Evolutionary conservation across 1,140 invertebrate genomes (phyloP), one percentile per base, ranked within the genome.

Genomic region (Zaprionus nigranus): DNA sequence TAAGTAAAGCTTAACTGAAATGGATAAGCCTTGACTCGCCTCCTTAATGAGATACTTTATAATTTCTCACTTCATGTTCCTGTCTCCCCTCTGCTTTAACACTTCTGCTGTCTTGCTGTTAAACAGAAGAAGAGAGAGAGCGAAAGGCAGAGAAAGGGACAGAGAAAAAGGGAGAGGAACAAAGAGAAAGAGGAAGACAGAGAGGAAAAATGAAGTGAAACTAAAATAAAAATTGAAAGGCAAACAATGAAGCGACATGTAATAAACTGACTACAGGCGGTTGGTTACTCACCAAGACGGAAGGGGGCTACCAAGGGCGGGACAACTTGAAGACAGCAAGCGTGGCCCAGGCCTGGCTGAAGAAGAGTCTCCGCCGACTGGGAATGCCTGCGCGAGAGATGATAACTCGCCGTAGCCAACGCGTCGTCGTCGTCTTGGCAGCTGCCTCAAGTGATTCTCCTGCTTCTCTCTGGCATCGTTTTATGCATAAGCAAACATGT

Each of bases 401-500:
- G 84, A 87, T 87, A 87, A 83, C 78, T 88, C 12, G 75, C 78
- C 40, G 69, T 72, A 51, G 59, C 54, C 26, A 43, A n/a, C 40
- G 40, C 2, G 28, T 2, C 28, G 28, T 9, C 28, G 28, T 3
- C 69, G 79, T 84, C 80, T 65, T 73, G 67, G 54, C 43, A 36
- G 74, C 43, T 51, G 59, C 65, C 71, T 77, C 66, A 62, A 85
- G 82, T 86, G 82, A 75, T 64, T 46, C 40, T 49, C 54, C 38
- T 71, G 57, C 65, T 24, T 17, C 58, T 67, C 78, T 54, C 40
- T 13, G 28, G 67, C 77, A 74, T 57, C 83, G 70, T 87, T 88
- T 88, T 85, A 90, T 88, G 85, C 85, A 90, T 84, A 88, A 90
- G 81, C 84, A 88, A 88, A 88, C 85, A 90, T 90, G 84, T 88